Conservation (phyloP, 2,888 invertebrate genomes). For the Trisateles emortualis region DNA sequence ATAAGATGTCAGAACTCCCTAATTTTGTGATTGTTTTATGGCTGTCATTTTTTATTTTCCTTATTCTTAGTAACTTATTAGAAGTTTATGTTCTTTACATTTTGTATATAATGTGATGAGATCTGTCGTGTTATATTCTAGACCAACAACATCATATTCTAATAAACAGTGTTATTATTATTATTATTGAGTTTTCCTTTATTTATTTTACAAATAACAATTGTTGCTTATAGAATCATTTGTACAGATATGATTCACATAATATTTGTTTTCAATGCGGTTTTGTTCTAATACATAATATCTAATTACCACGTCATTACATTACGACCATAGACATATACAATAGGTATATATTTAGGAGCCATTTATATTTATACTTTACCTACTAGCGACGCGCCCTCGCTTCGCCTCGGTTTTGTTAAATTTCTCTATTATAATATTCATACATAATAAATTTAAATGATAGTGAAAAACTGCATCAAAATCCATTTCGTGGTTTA, state of each 20-base stretch:
- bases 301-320: too few species aligned
- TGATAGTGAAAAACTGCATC: too few species aligned
- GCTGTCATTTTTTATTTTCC: constrained; percentile 52
- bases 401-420: too few species aligned
- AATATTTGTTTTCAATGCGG: background rate
- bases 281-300: too few species aligned
- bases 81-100: constrained; percentile 40
- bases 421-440: too few species aligned
- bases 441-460: too few species aligned
- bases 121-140: constrained; percentile 40
- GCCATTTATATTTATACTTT: too few species aligned
- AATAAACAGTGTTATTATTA: constrained; percentile 6
- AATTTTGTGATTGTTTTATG: constrained; percentile 58
- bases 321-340: too few species aligned
- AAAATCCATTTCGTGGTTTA: too few species aligned
- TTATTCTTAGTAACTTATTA: constrained; percentile 42
- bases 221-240: background rate
- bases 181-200: constrained; percentile 7
- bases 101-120: constrained; percentile 49
- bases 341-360: too few species aligned
- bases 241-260: background rate
- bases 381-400: too few species aligned
- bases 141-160: constrained; percentile 25
- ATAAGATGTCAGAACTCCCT: constrained; percentile 47
- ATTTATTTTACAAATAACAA: background rate